Evolutionary conservation across 2,113 vertebrate genomes (phyloP).

Genomic region (Osmerus eperlanus): DNA sequence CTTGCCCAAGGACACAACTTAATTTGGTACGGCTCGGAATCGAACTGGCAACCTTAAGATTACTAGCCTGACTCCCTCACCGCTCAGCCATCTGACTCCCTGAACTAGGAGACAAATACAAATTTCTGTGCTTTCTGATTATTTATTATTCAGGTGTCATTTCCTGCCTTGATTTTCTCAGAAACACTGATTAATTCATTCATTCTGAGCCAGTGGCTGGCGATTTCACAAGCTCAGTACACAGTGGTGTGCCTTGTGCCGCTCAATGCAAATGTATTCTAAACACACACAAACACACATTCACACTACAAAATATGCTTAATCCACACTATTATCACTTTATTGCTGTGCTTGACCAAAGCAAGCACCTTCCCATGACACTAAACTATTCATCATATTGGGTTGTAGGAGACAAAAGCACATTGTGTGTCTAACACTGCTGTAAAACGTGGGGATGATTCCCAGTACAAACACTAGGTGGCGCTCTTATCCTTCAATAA

Average conservation of each 20-base stretch:
- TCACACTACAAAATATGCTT: no score
- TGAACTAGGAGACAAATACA: no score
- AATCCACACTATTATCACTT: no score
- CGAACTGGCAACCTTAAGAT: no score
- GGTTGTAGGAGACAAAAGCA: background rate
- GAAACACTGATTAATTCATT: background rate
- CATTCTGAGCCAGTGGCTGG: background rate
- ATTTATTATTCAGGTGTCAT: background rate
- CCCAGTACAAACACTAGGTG: conserved; percentile 23
- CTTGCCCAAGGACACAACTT: no score
- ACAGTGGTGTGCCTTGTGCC: background rate
- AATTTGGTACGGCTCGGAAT: no score
- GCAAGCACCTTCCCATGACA: no score
- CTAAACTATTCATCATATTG: background rate
- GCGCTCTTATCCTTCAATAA: conserved; percentile 18
- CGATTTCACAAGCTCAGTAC: background rate
- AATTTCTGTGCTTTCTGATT: background rate
- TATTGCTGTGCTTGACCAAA: no score
- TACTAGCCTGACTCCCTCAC: no score
- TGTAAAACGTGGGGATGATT: background rate
- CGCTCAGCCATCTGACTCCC: no score
- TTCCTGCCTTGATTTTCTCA: background rate
- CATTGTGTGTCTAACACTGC: background rate
- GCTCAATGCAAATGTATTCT: background rate
- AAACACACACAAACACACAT: background rate